Evolutionary conservation across 2,888 invertebrate genomes (phyloP).

Genomic region (Caenorhabditis zanzibari): DNA sequence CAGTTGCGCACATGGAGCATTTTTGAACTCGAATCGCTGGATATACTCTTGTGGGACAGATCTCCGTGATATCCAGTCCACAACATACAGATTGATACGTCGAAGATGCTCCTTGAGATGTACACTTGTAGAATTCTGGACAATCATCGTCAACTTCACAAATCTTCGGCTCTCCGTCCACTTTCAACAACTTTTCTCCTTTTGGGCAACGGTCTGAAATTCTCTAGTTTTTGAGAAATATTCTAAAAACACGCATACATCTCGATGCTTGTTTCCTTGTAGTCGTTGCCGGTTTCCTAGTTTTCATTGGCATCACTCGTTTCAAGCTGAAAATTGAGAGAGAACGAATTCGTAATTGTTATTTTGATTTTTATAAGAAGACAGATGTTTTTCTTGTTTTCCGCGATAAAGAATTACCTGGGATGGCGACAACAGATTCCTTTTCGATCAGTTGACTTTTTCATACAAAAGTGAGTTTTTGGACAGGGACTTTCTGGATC

Average conservation of each 20-base stretch:
- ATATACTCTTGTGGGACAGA: slow-evolving; percentile 59
- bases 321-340: slow-evolving; percentile 43
- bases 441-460: slow-evolving; percentile 66
- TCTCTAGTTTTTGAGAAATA: background rate
- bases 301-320: slow-evolving; percentile 29
- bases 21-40: slow-evolving; percentile 58
- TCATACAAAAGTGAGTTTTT: slow-evolving; percentile 69
- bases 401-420: slow-evolving; percentile 23
- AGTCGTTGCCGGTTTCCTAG: background rate
- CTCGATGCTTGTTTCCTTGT: slow-evolving; percentile 29
- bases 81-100: slow-evolving; percentile 51
- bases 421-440: slow-evolving; percentile 74
- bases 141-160: slow-evolving; percentile 48
- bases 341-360: slow-evolving; percentile 4
- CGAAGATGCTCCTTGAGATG: slow-evolving; percentile 12
- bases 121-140: slow-evolving; percentile 57
- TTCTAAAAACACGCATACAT: background rate
- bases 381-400: background rate
- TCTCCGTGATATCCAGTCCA: slow-evolving; percentile 52
- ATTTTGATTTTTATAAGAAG: background rate
- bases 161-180: slow-evolving; percentile 22
- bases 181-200: slow-evolving; percentile 38
- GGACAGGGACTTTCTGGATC: slow-evolving; percentile 69
- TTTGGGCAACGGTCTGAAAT: slow-evolving; percentile 50
- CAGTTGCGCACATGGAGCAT: slow-evolving; percentile 54